Conservation (phyloP, 2,888 invertebrate genomes). For the Lutraria lutraria region DNA sequence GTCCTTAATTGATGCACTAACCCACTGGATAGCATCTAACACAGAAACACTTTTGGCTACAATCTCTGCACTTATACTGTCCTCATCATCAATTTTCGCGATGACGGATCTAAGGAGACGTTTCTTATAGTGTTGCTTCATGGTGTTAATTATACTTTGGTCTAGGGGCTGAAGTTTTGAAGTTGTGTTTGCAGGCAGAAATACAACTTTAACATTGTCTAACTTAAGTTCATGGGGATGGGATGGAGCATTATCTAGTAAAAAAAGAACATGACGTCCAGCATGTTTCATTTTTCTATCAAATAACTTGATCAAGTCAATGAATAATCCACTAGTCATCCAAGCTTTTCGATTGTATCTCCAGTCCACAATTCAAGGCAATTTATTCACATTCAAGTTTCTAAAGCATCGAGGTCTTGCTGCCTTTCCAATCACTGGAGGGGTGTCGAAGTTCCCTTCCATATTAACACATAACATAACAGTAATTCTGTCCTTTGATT, state of each 20-base stretch:
- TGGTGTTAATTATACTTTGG: neutral
- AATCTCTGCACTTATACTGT: neutral
- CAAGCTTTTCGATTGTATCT: constrained; percentile 55
- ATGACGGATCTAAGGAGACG: constrained; percentile 13
- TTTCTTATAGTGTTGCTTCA: constrained; percentile 31
- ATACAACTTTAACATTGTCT: constrained; percentile 43
- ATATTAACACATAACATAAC: constrained; percentile 35
- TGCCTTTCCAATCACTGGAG: constrained; percentile 27
- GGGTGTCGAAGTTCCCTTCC: constrained; percentile 38
- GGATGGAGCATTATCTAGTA: constrained; percentile 24
- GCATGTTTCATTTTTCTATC: constrained; percentile 12
- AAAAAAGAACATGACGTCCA: constrained; percentile 37
- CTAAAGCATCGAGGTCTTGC: constrained; percentile 18
- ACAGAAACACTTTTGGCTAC: no score
- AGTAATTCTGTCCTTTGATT: no score
- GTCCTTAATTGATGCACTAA: constrained; percentile 21
- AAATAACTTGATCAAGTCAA: constrained; percentile 42
- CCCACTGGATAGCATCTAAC: constrained; percentile 37
- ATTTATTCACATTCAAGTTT: no score
- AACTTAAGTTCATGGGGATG: constrained; percentile 15
- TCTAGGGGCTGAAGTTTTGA: constrained; percentile 38
- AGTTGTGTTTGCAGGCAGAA: constrained; percentile 51
- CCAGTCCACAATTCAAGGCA: constrained; percentile 59
- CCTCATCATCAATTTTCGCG: constrained; percentile 15
- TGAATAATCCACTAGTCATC: constrained; percentile 52